Evolutionary conservation across 2,797 vertebrate species (phyloP).

Genomic region (Parauchenoglanis ngamensis): DNA sequence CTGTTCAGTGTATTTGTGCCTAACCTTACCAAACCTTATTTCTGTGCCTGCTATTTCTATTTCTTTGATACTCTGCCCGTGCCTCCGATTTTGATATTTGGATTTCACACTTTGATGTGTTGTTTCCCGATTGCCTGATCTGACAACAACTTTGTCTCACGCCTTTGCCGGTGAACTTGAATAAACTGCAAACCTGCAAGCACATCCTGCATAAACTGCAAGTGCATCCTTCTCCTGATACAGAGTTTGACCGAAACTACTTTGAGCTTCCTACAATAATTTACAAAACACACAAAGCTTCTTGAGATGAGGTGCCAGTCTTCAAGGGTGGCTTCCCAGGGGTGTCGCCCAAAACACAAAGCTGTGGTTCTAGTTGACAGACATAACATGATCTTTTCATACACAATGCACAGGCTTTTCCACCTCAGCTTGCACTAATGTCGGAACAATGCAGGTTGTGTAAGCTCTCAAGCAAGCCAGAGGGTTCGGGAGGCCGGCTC

Average conservation of each 20-base stretch:
- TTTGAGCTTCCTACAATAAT: neutral
- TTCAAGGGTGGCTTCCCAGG: neutral
- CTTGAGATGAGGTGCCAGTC: neutral
- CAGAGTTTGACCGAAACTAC: neutral
- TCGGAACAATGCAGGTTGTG: slow-evolving; percentile 48
- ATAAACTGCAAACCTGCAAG: no score
- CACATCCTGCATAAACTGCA: no score
- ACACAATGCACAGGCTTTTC: slow-evolving; percentile 26
- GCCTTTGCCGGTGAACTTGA: no score
- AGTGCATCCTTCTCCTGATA: no score
- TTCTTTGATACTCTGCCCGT: no score
- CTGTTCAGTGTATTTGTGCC: no score
- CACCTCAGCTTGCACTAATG: neutral
- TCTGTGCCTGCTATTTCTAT: no score
- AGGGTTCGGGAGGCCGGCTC: slow-evolving; percentile 22
- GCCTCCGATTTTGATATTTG: no score
- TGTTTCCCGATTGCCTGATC: no score
- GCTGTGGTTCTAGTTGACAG: slow-evolving; percentile 1
- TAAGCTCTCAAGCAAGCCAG: slow-evolving; percentile 29
- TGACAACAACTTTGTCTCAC: no score
- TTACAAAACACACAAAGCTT: neutral
- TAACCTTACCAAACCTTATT: no score
- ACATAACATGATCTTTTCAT: neutral
- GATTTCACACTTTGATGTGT: no score
- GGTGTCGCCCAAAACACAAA: neutral